Evolutionary conservation across 2,797 vertebrate genomes (phyloP).

Genomic region (Epinephelus awoara): DNA sequence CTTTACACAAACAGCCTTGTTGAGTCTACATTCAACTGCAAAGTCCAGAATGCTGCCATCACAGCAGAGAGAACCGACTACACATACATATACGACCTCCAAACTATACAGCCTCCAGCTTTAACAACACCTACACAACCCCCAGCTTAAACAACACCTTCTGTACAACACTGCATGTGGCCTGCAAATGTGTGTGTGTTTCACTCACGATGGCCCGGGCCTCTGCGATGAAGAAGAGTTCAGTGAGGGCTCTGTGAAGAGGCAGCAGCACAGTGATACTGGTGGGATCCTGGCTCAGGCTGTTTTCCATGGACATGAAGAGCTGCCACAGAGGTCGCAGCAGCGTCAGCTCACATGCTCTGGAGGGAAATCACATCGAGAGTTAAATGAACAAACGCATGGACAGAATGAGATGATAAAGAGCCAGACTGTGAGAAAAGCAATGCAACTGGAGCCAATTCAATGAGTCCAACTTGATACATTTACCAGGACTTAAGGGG

Average conservation of each 20-base stretch:
- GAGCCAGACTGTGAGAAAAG: neutral
- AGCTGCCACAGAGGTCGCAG: constrained; percentile 96
- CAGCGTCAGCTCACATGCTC: constrained; percentile 93
- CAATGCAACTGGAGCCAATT: too few species aligned
- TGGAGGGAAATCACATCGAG: constrained; percentile 68
- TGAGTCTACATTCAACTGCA: neutral
- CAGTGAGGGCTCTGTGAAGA: constrained; percentile 95
- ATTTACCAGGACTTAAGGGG: too few species aligned
- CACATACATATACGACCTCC: neutral
- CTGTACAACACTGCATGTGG: neutral
- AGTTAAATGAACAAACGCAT: constrained; percentile 4
- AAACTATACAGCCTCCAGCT: neutral
- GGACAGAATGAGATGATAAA: neutral
- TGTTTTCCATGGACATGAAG: constrained; percentile 93
- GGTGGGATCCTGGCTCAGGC: constrained; percentile 88
- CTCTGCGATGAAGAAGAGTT: constrained; percentile 97
- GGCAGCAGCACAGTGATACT: constrained; percentile 93
- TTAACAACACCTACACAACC: constrained; percentile 13
- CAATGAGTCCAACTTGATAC: too few species aligned
- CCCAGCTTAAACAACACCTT: neutral
- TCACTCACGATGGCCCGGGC: constrained; percentile 91
- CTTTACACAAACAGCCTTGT: too few species aligned
- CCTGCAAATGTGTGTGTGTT: neutral
- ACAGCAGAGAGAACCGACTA: constrained; percentile 15
- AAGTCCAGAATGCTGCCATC: constrained; percentile 29